Percentiles rank a stretch among this genome's conserved stretches.
Conservation (phyloP, 2,113 vertebrate species). For the Actenoides hombroni region DNA sequence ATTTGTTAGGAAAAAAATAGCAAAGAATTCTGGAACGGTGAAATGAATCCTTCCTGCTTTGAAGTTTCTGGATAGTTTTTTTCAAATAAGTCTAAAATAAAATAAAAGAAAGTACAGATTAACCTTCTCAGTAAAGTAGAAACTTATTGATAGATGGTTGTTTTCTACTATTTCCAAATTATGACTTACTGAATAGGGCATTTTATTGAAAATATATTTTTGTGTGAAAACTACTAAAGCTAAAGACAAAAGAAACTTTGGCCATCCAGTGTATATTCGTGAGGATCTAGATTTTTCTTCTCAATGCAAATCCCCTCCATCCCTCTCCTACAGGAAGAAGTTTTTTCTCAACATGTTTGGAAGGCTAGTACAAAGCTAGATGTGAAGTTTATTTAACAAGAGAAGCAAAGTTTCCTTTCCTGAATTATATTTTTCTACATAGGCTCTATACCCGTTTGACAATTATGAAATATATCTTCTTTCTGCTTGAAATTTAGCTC, state of each 20-base stretch:
- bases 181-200: not conserved
- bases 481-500: not conserved
- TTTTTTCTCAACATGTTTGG: not conserved
- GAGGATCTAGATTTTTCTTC: not conserved
- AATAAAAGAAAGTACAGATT: not conserved
- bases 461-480: not conserved
- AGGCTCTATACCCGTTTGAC: not conserved
- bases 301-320: not conserved
- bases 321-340: not conserved
- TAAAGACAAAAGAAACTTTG: not conserved
- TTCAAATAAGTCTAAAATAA: not conserved
- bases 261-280: not conserved
- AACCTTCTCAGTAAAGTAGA: not conserved
- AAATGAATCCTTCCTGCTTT: constrained; percentile 37
- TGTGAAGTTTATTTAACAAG: not conserved
- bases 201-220: not conserved
- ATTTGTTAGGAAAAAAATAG: constrained; percentile 20
- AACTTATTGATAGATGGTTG: not conserved
- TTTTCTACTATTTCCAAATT: not conserved
- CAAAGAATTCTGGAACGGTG: not conserved
- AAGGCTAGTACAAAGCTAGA: not conserved
- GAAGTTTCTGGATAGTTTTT: not conserved
- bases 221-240: not conserved
- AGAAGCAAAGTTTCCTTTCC: not conserved
- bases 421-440: not conserved